Evolutionary conservation across 2,113 vertebrate genomes (phyloP).

Genomic region (Haliaeetus leucogaster): DNA sequence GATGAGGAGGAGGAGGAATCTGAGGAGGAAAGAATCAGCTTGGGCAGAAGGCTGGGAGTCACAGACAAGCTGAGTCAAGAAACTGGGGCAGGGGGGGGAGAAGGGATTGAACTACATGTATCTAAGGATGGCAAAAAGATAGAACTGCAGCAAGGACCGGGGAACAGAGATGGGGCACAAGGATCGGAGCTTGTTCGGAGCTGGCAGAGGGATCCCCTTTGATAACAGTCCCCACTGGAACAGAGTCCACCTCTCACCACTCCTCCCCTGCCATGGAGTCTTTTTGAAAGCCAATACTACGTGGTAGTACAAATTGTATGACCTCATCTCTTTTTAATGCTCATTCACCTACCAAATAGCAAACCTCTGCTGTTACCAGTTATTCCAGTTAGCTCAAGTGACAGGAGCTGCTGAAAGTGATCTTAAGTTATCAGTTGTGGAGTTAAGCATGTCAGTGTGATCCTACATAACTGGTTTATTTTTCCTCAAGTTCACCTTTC

Average conservation of each 20-base stretch:
- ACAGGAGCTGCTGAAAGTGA: background rate
- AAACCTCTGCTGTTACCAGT: conserved; percentile 13
- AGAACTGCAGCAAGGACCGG: background rate
- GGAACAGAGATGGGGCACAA: background rate
- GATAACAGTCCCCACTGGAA: background rate
- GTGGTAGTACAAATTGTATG: background rate
- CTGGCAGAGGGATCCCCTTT: background rate
- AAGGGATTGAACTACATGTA: background rate
- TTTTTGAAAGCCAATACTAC: background rate
- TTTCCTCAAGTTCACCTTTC: background rate
- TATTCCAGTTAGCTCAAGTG: conserved; percentile 25
- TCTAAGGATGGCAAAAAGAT: background rate
- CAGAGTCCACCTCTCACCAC: background rate
- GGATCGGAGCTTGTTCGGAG: background rate
- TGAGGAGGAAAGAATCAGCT: background rate
- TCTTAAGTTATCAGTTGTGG: background rate
- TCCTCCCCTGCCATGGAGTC: background rate
- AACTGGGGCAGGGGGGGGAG: background rate
- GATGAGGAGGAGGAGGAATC: background rate
- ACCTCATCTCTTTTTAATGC: background rate
- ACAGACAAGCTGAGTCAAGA: background rate
- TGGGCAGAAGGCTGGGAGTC: background rate
- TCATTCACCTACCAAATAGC: background rate
- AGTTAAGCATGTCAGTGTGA: background rate
- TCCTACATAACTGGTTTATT: background rate